A percentile compares a stretch with the other conserved stretches of the same genome.
These are phyloP conservation scores for Siderastrea siderea DNA, from an alignment of 92 coral and sea anemone genomes.

Conservation along the genomic window DNA sequence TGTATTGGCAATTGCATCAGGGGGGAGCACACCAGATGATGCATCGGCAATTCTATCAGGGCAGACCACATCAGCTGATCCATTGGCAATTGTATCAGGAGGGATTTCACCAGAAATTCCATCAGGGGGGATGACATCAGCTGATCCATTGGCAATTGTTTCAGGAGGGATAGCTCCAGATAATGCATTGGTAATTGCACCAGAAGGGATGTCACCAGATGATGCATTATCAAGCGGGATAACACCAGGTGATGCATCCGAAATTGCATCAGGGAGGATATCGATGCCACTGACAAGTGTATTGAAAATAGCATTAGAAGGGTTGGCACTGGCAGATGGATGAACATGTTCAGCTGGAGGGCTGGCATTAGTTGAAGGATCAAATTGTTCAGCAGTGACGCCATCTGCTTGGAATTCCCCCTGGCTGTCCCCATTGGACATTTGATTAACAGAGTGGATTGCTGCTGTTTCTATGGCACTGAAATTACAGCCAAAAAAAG, in stretches of 20 bases:
- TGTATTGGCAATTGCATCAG: constrained; percentile 5
- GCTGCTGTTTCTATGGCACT: background rate
- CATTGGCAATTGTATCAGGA: background rate
- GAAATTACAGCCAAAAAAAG: background rate
- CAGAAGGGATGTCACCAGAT: background rate
- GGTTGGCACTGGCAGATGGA: constrained; percentile 2
- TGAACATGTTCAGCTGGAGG: constrained; percentile 13
- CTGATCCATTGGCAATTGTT: background rate
- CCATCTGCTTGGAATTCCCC: constrained; percentile 22
- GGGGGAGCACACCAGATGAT: background rate
- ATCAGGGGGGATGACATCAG: background rate
- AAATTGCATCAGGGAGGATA: constrained; percentile 6
- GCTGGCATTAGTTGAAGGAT: constrained; percentile 1
- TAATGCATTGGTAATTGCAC: constrained; percentile 9
- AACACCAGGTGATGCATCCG: too few species aligned
- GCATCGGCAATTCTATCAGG: constrained; percentile 19
- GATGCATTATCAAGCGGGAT: too few species aligned
- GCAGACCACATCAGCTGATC: background rate
- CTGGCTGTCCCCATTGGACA: constrained; percentile 29
- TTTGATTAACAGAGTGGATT: constrained; percentile 14
- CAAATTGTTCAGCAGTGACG: constrained; percentile 7
- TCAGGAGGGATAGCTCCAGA: background rate
- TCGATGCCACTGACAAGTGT: background rate
- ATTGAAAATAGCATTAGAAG: background rate
- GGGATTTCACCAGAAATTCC: background rate